Percentiles rank a stretch among this genome's conserved stretches.
These are phyloP conservation scores for Apodemia duryi DNA, from an alignment of 2,888 invertebrate genomes.

Conservation along the genomic window DNA sequence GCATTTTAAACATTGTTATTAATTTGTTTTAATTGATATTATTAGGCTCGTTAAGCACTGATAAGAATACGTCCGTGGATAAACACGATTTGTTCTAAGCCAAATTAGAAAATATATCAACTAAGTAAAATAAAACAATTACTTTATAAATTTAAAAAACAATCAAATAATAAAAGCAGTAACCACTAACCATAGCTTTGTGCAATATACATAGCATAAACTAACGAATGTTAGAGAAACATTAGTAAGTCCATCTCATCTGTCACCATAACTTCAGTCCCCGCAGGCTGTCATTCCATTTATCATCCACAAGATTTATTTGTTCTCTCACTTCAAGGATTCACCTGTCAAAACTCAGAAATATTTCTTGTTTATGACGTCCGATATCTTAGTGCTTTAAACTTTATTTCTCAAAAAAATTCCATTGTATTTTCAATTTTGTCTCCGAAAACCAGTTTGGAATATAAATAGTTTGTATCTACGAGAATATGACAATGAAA, in stretches of 20 bases:
- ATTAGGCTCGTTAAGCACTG: no score
- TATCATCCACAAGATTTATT: slow-evolving; percentile 27
- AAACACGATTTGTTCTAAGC: no score
- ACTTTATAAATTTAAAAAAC: neutral
- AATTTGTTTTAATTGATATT: no score
- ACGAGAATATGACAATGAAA: no score
- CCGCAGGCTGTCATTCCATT: slow-evolving; percentile 24
- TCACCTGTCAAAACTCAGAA: slow-evolving; percentile 30
- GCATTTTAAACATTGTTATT: no score
- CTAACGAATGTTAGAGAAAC: slow-evolving; percentile 16
- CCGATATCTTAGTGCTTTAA: slow-evolving; percentile 18
- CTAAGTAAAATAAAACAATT: neutral
- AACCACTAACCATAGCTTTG: neutral
- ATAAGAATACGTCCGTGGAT: no score
- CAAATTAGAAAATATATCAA: no score
- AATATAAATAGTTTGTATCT: no score
- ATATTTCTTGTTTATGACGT: slow-evolving; percentile 28
- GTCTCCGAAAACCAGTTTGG: neutral
- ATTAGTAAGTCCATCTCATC: slow-evolving; percentile 26
- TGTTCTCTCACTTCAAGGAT: slow-evolving; percentile 24
- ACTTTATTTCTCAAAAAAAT: slow-evolving; percentile 12
- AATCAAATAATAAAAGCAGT: slow-evolving; percentile 11
- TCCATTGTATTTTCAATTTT: slow-evolving; percentile 14
- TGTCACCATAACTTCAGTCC: slow-evolving; percentile 32
- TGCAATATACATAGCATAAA: neutral